These are phyloP conservation scores for Tetramorium parvispinum DNA, from an alignment of 1,140 invertebrate genomes.

Conservation along the genomic window DNA sequence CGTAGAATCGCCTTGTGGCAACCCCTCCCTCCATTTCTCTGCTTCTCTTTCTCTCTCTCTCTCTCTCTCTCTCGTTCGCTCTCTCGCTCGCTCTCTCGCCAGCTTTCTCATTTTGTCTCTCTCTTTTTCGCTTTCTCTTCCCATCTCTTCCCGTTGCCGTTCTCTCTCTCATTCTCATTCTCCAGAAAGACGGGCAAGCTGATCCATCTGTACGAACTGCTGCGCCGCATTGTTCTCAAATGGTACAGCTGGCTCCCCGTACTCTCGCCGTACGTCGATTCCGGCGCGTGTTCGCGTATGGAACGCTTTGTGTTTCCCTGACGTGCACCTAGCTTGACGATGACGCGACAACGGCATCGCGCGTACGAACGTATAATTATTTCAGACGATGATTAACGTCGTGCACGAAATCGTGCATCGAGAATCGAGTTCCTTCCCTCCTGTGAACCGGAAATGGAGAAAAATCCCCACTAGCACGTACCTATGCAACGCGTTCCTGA, in stretches of 20 bases:
- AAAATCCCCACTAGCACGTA: background rate
- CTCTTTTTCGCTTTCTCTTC: background rate
- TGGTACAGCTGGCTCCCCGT: constrained; percentile 70
- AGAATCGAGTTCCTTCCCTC: background rate
- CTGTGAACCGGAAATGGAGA: background rate
- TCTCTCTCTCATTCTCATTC: constrained; percentile 32
- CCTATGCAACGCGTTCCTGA: background rate
- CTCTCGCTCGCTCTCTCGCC: background rate
- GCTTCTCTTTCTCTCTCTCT: background rate
- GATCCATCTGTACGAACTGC: constrained; percentile 70
- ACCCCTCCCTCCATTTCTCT: background rate
- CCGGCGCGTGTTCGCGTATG: constrained; percentile 58
- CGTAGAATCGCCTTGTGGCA: constrained; percentile 53
- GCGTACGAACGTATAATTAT: constrained; percentile 27
- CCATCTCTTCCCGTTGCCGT: background rate
- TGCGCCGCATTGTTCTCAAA: constrained; percentile 67
- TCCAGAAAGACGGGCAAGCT: constrained; percentile 63
- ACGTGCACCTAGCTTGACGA: constrained; percentile 30
- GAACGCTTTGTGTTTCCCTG: constrained; percentile 55
- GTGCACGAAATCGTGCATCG: background rate
- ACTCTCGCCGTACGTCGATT: constrained; percentile 51
- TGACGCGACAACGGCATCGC: constrained; percentile 42
- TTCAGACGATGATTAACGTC: constrained; percentile 17
- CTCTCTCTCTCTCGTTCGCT: background rate
- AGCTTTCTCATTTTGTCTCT: background rate